Base-by-base conservation (phyloP, 2,113 vertebrate species). In the Pollachius pollachius region DNA sequence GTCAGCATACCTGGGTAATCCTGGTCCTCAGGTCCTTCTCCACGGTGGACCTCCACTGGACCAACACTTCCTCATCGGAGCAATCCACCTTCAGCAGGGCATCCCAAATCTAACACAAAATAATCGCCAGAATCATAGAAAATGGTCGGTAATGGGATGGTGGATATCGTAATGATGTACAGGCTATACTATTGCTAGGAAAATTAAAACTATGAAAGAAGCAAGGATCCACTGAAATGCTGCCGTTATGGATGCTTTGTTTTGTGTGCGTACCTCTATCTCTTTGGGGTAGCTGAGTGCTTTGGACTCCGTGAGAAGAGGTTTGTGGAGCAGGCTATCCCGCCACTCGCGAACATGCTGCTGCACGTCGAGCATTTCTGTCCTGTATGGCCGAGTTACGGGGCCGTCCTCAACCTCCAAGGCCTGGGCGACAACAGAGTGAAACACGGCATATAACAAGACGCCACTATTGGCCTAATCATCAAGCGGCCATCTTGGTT, bases 71-170 rank as follows among this genome's bases (percentile, higher is more conserved):
- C 18, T 84, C 79, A 15, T 86, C 41, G 5, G 82, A 84, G 65
- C 84, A 66, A 13, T 90, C 70, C 17, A 87, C 77, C 27, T 65
- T 71, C 72, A 92, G 71, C 74, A 92, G 77, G 0, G 78, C 27
- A 48, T 89, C 82, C 92, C 92, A 93, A 71, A 93, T 73, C 92
- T 93, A 72, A 8, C 11, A 37, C 68, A 61, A 41, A 21, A 66
- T 15, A 34, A 3, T 4, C 57, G 17, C 18, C 52, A 15, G 52
- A 54, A 54, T 54, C 52, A 16, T 5, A 3, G 52, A 3, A 54
- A 54, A 54, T 7, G 30, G 30, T 34, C 3, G 30, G 30, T 5
- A 34, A 4, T 34, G 30, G 30, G 4, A 34, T 34, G 30, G 30
- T 34, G 30, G 30, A 54, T 12, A 15, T 54, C 13, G 52, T 54